Evolutionary conservation across 1,140 invertebrate genomes (phyloP).

Genomic region (Cydia splendana): DNA sequence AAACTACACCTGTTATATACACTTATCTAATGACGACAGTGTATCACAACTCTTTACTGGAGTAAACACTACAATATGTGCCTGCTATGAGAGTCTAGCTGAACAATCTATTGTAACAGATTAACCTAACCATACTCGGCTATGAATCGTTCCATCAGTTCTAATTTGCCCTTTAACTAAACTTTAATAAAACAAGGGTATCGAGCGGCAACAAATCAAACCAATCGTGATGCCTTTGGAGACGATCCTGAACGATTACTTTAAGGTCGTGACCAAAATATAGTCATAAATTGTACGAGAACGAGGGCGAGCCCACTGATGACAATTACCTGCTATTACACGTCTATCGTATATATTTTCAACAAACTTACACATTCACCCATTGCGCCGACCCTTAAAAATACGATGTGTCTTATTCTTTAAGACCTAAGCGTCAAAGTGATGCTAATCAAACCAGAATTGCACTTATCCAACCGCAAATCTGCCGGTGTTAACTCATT

Average conservation of each 20-base stretch:
- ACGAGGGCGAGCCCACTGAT: constrained; percentile 48
- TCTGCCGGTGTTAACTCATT: constrained; percentile 15
- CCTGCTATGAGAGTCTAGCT: neutral
- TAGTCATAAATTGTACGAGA: constrained; percentile 51
- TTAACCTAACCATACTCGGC: neutral
- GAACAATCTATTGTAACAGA: constrained; percentile 10
- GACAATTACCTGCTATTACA: constrained; percentile 60
- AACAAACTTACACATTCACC: constrained; percentile 33
- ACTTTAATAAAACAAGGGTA: constrained; percentile 30
- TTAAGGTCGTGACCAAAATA: constrained; percentile 51
- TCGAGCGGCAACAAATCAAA: constrained; percentile 40
- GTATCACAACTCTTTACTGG: neutral
- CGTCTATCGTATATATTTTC: constrained; percentile 43
- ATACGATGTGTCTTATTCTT: neutral
- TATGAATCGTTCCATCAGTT: constrained; percentile 14
- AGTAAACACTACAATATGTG: neutral
- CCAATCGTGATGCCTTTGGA: constrained; percentile 34
- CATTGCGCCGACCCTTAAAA: neutral
- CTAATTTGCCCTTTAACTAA: constrained; percentile 30
- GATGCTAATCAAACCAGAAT: constrained; percentile 25
- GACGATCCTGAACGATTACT: constrained; percentile 49
- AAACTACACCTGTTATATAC: too few relatives aligned
- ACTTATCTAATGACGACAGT: too few relatives aligned
- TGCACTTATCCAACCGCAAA: constrained; percentile 12
- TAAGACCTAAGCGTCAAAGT: neutral